Percentiles rank a stretch among this genome's conserved stretches.
Evolutionary conservation across 1,140 invertebrate species (phyloP).

Genomic region (Drosophila tani): DNA sequence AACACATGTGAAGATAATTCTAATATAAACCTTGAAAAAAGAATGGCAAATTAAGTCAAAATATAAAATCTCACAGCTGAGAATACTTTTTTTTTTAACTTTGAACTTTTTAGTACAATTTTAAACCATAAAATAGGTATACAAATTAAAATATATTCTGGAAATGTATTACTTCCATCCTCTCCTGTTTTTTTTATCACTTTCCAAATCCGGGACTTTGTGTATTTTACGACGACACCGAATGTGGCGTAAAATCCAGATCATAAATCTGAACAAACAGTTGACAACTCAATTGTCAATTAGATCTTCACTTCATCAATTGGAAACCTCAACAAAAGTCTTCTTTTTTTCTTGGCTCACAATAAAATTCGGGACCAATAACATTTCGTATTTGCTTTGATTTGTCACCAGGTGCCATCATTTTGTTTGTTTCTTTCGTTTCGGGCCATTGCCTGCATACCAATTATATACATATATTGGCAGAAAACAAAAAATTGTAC

Average conservation of each 20-base stretch:
- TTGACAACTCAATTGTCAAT: slow-evolving; percentile 59
- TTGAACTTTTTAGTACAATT: background rate
- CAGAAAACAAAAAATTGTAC: slow-evolving; percentile 7
- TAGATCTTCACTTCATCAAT: slow-evolving; percentile 57
- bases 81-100: background rate
- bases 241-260: slow-evolving; percentile 34
- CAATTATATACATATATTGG: slow-evolving; percentile 23
- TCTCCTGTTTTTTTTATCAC: background rate
- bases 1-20: too few species aligned
- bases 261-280: slow-evolving; percentile 38
- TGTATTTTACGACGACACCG: slow-evolving; percentile 10
- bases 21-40: too few species aligned
- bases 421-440: slow-evolving; percentile 29
- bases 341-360: background rate
- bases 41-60: too few species aligned
- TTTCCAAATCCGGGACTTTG: slow-evolving; percentile 13
- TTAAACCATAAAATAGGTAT: background rate
- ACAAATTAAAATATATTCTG: background rate
- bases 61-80: background rate
- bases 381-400: slow-evolving; percentile 49
- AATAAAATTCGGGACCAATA: slow-evolving; percentile 48
- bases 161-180: background rate
- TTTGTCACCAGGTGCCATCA: slow-evolving; percentile 31
- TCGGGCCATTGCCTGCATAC: slow-evolving; percentile 31
- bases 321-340: slow-evolving; percentile 11